A percentile compares a stretch with the other conserved stretches of the same genome.
Evolutionary conservation across 1,140 invertebrate genomes (phyloP).

Genomic region (Agrypnia vestita): DNA sequence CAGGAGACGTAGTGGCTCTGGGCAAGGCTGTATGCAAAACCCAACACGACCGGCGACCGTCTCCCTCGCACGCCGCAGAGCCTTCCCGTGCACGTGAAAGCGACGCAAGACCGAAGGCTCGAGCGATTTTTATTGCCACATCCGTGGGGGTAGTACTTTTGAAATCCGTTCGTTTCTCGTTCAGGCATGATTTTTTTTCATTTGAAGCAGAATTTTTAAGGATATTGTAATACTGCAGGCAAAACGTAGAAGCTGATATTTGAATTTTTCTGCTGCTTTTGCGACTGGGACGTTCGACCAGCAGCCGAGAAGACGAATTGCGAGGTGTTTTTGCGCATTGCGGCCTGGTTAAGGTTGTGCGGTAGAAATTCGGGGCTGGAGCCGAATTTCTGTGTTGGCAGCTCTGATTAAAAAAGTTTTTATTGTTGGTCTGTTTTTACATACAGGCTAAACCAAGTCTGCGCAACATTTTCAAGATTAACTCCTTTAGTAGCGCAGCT

Average conservation of each 20-base stretch:
- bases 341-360: conserved; percentile 5
- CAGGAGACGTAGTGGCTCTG: background rate
- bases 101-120: background rate
- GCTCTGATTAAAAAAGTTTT: conserved; percentile 27
- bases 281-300: too few species aligned
- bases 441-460: background rate
- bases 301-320: background rate
- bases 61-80: background rate
- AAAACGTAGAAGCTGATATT: too few species aligned
- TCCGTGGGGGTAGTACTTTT: background rate
- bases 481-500: too few species aligned
- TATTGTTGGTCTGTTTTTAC: background rate
- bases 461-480: too few species aligned
- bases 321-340: conserved; percentile 15
- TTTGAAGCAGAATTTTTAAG: too few species aligned
- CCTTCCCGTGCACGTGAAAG: background rate
- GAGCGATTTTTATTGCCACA: background rate
- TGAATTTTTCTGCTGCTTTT: too few species aligned
- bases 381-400: background rate
- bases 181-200: too few species aligned
- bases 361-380: conserved; percentile 10
- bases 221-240: too few species aligned
- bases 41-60: background rate
- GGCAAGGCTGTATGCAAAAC: conserved; percentile 3
- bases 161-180: background rate